Base-by-base conservation (phyloP, 35 echinoderm and acorn worm genomes). In the Lytechinus pictus region DNA sequence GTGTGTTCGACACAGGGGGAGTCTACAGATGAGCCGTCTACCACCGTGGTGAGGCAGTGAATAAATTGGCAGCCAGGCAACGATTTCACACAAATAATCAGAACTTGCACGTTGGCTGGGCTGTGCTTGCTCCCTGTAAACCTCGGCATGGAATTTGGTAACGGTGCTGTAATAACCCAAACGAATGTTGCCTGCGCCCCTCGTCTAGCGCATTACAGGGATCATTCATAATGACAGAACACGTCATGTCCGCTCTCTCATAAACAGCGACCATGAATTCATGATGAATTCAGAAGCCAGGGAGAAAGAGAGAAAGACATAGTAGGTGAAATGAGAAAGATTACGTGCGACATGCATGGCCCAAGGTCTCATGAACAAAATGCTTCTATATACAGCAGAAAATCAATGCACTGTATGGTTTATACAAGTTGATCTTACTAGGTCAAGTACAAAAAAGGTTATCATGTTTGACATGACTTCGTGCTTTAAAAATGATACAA, bases 1-100 rank as follows among this genome's bases (percentile, higher is more conserved):
- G 66, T 79, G 66, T 79, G 66, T 5, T 19, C 4, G 5, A 71
- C 61, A 71, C 61, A 16, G 66, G 66, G 33, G 19, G n/a, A 79
- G 66, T 79, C 66, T 79, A 79, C 66, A 16, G 66, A 16, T 79
- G 19, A 79, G 66, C n/a, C 66, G 66, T 79, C 28, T 90, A 33
- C 88, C 52, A 27, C 52, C 88, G 66, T 90, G 88, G 88, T 8
- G 52, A 52, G 52, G 27, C 88, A 52, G 28, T 90, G 88, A 90
- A 90, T 90, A 90, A 90, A 90, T 54, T 90, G 88, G 88, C 88
- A 90, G 88, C 88, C 88, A 90, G 88, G 88, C 88, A 90, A 90
- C 88, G 88, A 90, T 52, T 52, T 54, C 52, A 54, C 24, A 90
- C 88, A 90, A 90, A 90, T 90, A 54, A 90, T 90, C 88, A 90